Percentiles rank a stretch among this genome's conserved stretches.
These are phyloP conservation scores for Platypus cylindrus DNA, from an alignment of 2,888 invertebrate genomes.

Conservation along the genomic window DNA sequence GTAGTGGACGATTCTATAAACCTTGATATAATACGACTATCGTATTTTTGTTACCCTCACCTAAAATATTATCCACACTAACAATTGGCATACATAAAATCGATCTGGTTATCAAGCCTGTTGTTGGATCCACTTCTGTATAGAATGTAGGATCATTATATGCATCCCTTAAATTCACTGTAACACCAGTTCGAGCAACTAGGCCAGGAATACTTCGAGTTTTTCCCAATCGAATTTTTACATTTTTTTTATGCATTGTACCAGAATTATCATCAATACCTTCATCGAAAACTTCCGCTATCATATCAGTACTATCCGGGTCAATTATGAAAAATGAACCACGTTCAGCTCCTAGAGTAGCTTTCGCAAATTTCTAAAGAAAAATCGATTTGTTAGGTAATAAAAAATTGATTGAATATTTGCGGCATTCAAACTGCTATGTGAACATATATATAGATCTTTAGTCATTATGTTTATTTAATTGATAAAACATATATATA, in stretches of 20 bases:
- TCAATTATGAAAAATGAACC: slow-evolving; percentile 46
- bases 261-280: slow-evolving; percentile 32
- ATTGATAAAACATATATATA: no score
- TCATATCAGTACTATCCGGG: slow-evolving; percentile 34
- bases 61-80: slow-evolving; percentile 32
- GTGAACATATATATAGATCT: no score
- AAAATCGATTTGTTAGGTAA: no score
- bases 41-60: slow-evolving; percentile 11
- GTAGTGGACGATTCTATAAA: no score
- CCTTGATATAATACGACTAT: no score
- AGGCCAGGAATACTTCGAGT: slow-evolving; percentile 42
- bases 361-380: slow-evolving; percentile 43
- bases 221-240: slow-evolving; percentile 38
- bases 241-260: slow-evolving; percentile 39
- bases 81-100: slow-evolving; percentile 42
- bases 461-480: no score
- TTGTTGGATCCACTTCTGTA: slow-evolving; percentile 41
- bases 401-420: slow-evolving; percentile 1
- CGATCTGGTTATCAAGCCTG: slow-evolving; percentile 43
- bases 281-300: slow-evolving; percentile 49
- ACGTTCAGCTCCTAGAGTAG: slow-evolving; percentile 43
- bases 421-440: no score
- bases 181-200: slow-evolving; percentile 39
- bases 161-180: slow-evolving; percentile 42
- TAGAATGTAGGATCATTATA: slow-evolving; percentile 42